These are phyloP conservation scores for Rynchops niger DNA, from an alignment of 2,113 vertebrate species.

Conservation along the genomic window DNA sequence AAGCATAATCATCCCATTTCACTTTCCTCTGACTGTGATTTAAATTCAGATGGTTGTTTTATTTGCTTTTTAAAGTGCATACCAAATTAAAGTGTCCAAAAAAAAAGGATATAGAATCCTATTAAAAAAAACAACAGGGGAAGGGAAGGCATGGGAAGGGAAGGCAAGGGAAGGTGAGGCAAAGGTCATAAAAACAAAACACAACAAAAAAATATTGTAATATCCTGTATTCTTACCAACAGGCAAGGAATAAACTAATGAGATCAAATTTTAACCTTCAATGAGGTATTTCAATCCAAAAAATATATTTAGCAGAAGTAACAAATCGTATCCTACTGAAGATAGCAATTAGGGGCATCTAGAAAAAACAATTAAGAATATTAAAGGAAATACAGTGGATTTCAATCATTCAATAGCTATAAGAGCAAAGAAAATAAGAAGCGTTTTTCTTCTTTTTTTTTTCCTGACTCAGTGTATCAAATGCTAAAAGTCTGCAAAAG, in stretches of 20 bases:
- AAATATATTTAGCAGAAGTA: background rate
- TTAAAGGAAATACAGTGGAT: background rate
- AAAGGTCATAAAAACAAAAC: background rate
- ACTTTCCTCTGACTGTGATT: background rate
- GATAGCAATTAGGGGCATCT: accelerated
- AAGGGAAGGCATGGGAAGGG: too few species aligned
- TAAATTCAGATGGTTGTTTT: background rate
- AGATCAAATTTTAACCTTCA: background rate
- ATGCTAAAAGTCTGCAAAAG: background rate
- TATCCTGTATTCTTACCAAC: background rate
- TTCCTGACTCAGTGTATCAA: accelerated
- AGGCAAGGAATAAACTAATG: background rate
- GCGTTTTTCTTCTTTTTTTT: background rate
- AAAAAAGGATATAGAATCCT: background rate
- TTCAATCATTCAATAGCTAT: background rate
- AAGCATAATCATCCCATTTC: background rate
- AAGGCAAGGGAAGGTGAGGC: too few species aligned
- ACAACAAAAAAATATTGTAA: background rate
- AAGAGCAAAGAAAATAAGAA: background rate
- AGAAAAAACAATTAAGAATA: background rate
- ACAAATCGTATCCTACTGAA: background rate
- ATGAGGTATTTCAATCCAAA: background rate
- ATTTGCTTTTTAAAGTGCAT: background rate
- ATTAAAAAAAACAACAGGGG: background rate
- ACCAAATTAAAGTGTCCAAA: background rate